phyloP scores from a whole-genome alignment of 1,140 invertebrate species.

The Drosophila funebris region DNA sequence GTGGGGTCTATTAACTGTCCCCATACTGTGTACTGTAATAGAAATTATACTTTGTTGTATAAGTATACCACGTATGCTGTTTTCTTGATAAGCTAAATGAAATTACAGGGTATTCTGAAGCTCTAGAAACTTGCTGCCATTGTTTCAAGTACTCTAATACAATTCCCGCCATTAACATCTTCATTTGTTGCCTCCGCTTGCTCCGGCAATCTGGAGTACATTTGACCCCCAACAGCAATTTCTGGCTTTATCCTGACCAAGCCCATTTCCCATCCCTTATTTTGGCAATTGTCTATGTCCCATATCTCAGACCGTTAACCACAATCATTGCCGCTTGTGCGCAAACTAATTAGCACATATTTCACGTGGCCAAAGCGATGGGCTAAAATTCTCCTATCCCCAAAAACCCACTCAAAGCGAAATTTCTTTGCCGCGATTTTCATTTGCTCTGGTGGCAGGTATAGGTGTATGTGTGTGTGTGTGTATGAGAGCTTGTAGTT shows the following conservation, averaged over 20 bases:
- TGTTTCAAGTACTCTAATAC: background rate
- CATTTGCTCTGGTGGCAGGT: constrained; percentile 9
- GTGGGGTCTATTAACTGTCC: too few species aligned
- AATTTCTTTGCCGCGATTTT: constrained; percentile 68
- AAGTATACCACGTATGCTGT: too few species aligned
- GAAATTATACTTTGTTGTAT: too few species aligned
- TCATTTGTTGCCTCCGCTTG: constrained; percentile 34
- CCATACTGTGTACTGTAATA: too few species aligned
- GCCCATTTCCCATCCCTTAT: background rate
- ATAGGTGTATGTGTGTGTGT: background rate
- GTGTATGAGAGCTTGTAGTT: constrained; percentile 33
- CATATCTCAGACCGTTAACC: constrained; percentile 35
- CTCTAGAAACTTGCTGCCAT: background rate
- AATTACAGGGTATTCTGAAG: background rate
- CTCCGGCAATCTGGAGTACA: constrained; percentile 11
- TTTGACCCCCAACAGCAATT: constrained; percentile 31
- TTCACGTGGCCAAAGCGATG: constrained; percentile 51
- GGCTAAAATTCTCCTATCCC: constrained; percentile 25
- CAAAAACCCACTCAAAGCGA: constrained; percentile 47
- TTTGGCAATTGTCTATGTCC: background rate
- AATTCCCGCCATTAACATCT: constrained; percentile 21
- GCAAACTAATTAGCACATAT: constrained; percentile 79
- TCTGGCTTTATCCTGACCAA: background rate
- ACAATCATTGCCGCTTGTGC: constrained; percentile 40
- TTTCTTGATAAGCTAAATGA: too few species aligned